phyloP scores from a whole-genome alignment of 2,797 vertebrate genomes.

The Clarias platycephalus region DNA sequence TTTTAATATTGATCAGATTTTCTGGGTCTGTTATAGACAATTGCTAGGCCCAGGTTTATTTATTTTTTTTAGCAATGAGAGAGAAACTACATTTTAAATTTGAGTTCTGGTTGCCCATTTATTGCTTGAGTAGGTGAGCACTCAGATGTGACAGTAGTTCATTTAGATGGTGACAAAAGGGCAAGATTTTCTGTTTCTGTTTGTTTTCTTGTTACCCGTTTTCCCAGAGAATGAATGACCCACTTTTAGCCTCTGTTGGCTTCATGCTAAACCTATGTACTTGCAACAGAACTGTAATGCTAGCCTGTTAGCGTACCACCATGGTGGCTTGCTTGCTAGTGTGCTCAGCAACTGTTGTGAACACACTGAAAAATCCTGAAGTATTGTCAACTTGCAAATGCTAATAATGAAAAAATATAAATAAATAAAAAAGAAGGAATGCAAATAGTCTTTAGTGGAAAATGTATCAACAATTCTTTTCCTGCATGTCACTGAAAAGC shows the following conservation, averaged over 20 bases:
- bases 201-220: constrained; percentile 71
- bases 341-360: constrained; percentile 83
- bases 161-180: constrained; percentile 83
- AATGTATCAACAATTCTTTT: constrained; percentile 66
- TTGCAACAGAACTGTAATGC: constrained; percentile 90
- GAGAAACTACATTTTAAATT: constrained; percentile 71
- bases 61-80: constrained; percentile 63
- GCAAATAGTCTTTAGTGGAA: constrained; percentile 58
- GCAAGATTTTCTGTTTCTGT: constrained; percentile 69
- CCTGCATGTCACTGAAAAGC: constrained; percentile 80
- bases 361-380: constrained; percentile 88
- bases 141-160: constrained; percentile 76
- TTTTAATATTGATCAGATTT: constrained; percentile 61
- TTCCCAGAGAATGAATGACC: constrained; percentile 88
- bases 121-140: constrained; percentile 91
- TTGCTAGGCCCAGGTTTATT: constrained; percentile 67
- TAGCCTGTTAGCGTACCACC: constrained; percentile 84
- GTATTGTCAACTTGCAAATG: constrained; percentile 99
- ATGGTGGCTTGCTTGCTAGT: constrained; percentile 89
- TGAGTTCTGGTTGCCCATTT: constrained; percentile 80
- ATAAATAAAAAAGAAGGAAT: constrained; percentile 1
- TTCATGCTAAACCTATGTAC: constrained; percentile 87
- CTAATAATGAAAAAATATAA: constrained; percentile 63
- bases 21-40: constrained; percentile 71
- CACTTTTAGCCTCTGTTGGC: constrained; percentile 77